Base-by-base conservation (phyloP, 2,888 invertebrate genomes). In the Steinernema hermaphroditum region DNA sequence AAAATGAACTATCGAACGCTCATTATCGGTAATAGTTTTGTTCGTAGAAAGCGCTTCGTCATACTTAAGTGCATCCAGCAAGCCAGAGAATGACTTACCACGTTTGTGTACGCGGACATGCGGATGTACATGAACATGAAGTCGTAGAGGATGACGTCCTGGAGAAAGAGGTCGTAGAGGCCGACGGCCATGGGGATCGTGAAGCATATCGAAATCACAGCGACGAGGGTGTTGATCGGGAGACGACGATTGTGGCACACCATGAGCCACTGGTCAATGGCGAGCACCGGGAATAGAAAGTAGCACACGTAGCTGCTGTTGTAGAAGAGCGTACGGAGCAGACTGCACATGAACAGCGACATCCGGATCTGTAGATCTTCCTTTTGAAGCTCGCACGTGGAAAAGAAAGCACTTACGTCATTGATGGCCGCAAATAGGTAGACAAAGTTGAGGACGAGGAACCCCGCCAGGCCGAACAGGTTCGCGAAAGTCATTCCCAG, bases 171-270 rank as follows among this genome's bases (percentile, higher is more conserved):
- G 24, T 79, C 79, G 73, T 79, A 79, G 46, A 79, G 50, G n/a
- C 78, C 79, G 24, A 82, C 81, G 14, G 72, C 32, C 82, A 79
- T 82, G 24, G 79, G 79, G 46, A 79, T 81, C 12, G 77, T 73
- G 69, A 79, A 79, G 70, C 79, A 79, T 2, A 74, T 49, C 12
- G 57, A 49, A n/a, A 79, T 79, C 32, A 79, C 81, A 8, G 72
- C 72, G n/a, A 50, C 43, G 16, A 79, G 72, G 9, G 69, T 70
- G 29, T 72, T 76, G 41, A 75, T 75, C 46, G 73, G 80, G 41
- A 82, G 68, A 29, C 78, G 75, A 27, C 77, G 71, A 69, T 79
- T 79, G 57, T 80, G 79, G 62, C 79, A 79, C 16, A 79, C 80
- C 72, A 68, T 80, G 12, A 79, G 76, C 62, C 75, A 79, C 69